Conservation (phyloP, 2,888 invertebrate species). For the Pammene fasciana region DNA sequence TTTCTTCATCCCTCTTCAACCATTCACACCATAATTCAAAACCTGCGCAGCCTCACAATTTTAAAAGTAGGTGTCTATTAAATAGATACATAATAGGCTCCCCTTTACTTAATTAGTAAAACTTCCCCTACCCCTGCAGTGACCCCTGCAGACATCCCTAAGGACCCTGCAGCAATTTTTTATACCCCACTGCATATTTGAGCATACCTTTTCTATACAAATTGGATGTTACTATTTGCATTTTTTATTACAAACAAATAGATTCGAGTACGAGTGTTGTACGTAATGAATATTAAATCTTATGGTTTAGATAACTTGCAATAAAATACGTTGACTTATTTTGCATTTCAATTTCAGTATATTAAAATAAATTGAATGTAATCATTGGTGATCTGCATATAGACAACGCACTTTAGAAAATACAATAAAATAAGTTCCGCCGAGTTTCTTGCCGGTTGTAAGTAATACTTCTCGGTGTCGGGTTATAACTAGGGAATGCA, state of each 20-base stretch:
- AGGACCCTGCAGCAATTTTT: slow-evolving; percentile 48
- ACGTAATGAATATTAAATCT: slow-evolving; percentile 19
- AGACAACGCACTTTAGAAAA: too few species aligned
- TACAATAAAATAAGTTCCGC: too few species aligned
- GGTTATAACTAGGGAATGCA: too few species aligned
- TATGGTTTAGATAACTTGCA: not conserved
- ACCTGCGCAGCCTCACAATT: slow-evolving; percentile 25
- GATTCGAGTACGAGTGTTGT: slow-evolving; percentile 18
- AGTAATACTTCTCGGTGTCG: too few species aligned
- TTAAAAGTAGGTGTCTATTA: slow-evolving; percentile 42
- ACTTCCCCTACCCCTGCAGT: slow-evolving; percentile 29
- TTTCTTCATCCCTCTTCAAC: slow-evolving; percentile 5
- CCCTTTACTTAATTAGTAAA: slow-evolving; percentile 42
- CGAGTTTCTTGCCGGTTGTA: too few species aligned
- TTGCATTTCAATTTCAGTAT: not conserved
- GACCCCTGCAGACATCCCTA: slow-evolving; percentile 42
- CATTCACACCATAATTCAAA: slow-evolving; percentile 31
- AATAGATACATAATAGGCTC: slow-evolving; percentile 37
- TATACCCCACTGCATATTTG: slow-evolving; percentile 51
- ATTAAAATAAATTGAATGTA: too few species aligned
- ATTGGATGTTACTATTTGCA: slow-evolving; percentile 51
- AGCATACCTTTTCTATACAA: slow-evolving; percentile 44
- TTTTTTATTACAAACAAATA: slow-evolving; percentile 48
- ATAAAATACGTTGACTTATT: not conserved
- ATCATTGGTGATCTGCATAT: too few species aligned